Evolutionary conservation across 2,888 invertebrate genomes (phyloP), one percentile per base, ranked within the genome.

Genomic region (Nomada ferruginata): DNA sequence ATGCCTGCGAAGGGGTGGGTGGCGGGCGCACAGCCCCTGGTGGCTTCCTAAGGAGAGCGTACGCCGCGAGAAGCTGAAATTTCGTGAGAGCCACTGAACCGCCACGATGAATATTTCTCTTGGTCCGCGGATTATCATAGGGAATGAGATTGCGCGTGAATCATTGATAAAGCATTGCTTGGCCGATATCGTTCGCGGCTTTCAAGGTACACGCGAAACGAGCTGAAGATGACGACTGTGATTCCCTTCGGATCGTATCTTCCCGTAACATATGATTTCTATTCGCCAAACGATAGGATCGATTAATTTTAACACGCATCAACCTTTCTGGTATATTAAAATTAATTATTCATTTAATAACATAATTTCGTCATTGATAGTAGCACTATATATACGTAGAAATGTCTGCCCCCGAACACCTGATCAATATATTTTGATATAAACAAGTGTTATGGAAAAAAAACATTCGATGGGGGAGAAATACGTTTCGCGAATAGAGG

Each of bases 51-150:
- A 84, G 86, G 81, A 82, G 80, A 52, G 71, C 68, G 68, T 70
- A 61, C 78, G 79, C 84, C 83, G 85, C 86, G 82, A 76, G 71
- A 86, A 84, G 80, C 50, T 55, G 64, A 73, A 85, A 85, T 87
- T 85, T 83, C 83, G 83, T 72, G 79, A 66, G 66, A 81, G 79
- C 77, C 82, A 68, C 83, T 74, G 82, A 85, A 81, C 86, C 75
- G 88, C 89, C 87, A 86, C 91, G 91, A 92, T 92, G 91, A 92
- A 92, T 92, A 92, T 92, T 92, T 92, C 91, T 91, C 86, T 85
- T 84, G 83, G 86, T 88, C 85, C 89, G 79, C 86, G 90, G 88
- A 92, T 92, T 92, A 92, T 92, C 92, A 91, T 91, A 91, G 89
- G 83, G 85, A 90, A 92, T 91, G 92, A 92, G 92, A 93, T 93